Evolutionary conservation across 2,888 invertebrate species (phyloP), one percentile per base, ranked within the genome.

Genomic region (Andricus quercusramuli): DNA sequence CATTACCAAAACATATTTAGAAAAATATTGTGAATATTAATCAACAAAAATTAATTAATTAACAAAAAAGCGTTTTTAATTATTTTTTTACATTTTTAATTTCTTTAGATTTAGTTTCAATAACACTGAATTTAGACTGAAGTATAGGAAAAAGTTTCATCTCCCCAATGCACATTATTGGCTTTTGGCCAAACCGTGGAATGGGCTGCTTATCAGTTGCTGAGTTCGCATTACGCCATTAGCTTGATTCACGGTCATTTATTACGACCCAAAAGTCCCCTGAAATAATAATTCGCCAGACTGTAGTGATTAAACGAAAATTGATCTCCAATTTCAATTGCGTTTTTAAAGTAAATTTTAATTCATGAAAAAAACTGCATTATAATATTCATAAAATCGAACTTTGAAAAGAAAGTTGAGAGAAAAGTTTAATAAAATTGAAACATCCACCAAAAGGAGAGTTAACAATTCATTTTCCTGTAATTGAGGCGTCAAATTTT

Each of bases 171-270:
- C 86, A 85, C 85, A 37, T 37, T 37, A 87, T 80, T 90, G 90
- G 90, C 90, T 86, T 88, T 87, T 85, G 81, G 90, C 90, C 90
- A 90, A 84, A 80, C 88, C 89, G 89, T 90, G 87, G 88, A 86
- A 86, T 85, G 84, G 86, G 85, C 81, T 86, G 89, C 88, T 90
- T 89, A 90, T 90, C 90, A 90, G 89, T 88, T 89, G 90, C 90
- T 90, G 89, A 90, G 89, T 89, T 86, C 85, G 89, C 90, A 87
- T 86, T 88, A 89, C 84, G 85, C 83, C 85, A 70, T 70, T 70
- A 51, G 51, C 47, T 70, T 51, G 47, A 70, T 70, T 51, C 51
- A 70, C 2, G 29, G 29, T 51, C 25, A 70, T 70, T 70, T 51
- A 51, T 51, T 51, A 29, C 47, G 51, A 13, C 70, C 51, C 70